phyloP scores from a whole-genome alignment of 2,888 invertebrate genomes.

The Cheilosia variabilis region DNA sequence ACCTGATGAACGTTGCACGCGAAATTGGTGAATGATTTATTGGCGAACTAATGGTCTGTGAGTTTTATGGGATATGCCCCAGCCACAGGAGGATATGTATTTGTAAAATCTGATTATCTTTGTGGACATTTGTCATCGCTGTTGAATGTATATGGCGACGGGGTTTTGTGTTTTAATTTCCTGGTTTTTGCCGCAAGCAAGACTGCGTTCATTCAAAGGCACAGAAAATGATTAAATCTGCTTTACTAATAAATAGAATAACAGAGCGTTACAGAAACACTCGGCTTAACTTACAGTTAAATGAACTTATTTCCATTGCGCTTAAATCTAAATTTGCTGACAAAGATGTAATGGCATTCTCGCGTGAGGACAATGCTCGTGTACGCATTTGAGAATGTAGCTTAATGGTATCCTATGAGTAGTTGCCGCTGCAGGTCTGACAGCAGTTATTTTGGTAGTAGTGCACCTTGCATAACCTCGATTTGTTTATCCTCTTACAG shows the following conservation, averaged over 20 bases:
- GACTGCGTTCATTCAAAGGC: neutral
- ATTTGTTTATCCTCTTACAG: constrained; percentile 92
- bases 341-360: constrained; percentile 32
- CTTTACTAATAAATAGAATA: constrained; percentile 54
- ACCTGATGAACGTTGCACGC: constrained; percentile 67
- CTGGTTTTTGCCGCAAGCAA: constrained; percentile 5
- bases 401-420: constrained; percentile 17
- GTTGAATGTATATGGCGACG: neutral
- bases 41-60: constrained; percentile 49
- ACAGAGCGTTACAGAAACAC: constrained; percentile 25
- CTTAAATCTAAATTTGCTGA: constrained; percentile 30
- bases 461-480: constrained; percentile 91
- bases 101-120: constrained; percentile 53
- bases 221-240: neutral
- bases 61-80: constrained; percentile 43
- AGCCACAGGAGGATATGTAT: constrained; percentile 16
- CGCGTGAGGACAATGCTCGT: constrained; percentile 15
- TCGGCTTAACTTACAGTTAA: constrained; percentile 23
- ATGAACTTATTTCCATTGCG: neutral
- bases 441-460: constrained; percentile 94
- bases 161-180: constrained; percentile 8
- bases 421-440: constrained; percentile 85
- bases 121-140: constrained; percentile 64
- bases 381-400: neutral
- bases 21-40: constrained; percentile 68